phyloP scores from a whole-genome alignment of 2,888 invertebrate species.

The Microctonus hyperodae region DNA sequence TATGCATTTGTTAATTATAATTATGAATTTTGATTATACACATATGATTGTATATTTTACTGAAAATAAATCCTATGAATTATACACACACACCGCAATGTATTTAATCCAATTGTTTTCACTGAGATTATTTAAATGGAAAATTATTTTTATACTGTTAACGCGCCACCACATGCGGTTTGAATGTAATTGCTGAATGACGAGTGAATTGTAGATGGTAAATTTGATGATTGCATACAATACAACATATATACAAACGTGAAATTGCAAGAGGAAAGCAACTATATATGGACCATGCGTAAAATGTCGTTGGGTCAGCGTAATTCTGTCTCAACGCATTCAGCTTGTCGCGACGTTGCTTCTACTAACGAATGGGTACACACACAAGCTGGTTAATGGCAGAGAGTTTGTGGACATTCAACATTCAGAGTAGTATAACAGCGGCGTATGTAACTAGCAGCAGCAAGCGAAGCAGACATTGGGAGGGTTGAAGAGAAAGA shows the following conservation, averaged over 20 bases:
- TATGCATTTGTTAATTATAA: too few relatives aligned
- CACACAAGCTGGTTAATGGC: constrained; percentile 7
- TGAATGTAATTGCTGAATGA: background rate
- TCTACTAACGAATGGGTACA: constrained; percentile 33
- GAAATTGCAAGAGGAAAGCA: background rate
- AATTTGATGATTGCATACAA: constrained; percentile 42
- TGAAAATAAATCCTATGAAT: too few relatives aligned
- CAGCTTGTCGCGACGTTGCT: constrained; percentile 27
- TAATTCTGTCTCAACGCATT: constrained; percentile 33
- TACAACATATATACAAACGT: constrained; percentile 35
- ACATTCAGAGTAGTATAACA: too few relatives aligned
- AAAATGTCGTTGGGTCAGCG: constrained; percentile 42
- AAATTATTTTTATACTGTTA: too few relatives aligned
- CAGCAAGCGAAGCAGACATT: background rate
- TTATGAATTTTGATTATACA: too few relatives aligned
- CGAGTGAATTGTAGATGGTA: constrained; percentile 24
- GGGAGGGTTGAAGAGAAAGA: background rate
- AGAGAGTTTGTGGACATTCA: constrained; percentile 27
- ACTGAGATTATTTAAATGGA: too few relatives aligned
- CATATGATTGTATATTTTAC: too few relatives aligned
- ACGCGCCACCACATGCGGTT: too few relatives aligned
- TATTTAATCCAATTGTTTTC: too few relatives aligned
- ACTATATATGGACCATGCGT: constrained; percentile 19
- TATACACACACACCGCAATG: too few relatives aligned
- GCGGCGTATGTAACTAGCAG: constrained; percentile 7